Evolutionary conservation across 2,113 vertebrate species (phyloP).

Genomic region (Enhydra lutris): DNA sequence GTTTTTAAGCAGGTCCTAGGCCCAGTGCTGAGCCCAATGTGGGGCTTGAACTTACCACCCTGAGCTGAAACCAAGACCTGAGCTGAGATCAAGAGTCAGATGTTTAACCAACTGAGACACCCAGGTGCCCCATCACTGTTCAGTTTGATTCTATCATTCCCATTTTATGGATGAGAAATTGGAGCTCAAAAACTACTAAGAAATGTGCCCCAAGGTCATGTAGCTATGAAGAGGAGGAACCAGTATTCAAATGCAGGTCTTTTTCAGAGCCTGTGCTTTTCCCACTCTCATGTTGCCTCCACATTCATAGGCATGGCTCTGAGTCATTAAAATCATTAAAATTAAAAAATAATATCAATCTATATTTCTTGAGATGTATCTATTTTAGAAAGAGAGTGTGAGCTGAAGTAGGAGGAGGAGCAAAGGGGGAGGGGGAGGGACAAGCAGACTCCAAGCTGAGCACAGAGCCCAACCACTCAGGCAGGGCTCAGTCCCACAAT

Average conservation of each 20-base stretch:
- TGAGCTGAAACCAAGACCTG: background rate
- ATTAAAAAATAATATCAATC: background rate
- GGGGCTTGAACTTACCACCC: background rate
- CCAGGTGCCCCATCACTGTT: background rate
- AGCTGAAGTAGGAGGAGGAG: background rate
- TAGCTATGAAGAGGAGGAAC: background rate
- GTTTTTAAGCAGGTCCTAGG: background rate
- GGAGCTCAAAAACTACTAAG: background rate
- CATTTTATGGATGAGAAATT: slow-evolving; percentile 35
- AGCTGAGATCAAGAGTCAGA: background rate
- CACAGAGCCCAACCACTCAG: background rate
- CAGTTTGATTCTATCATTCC: background rate
- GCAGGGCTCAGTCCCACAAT: background rate
- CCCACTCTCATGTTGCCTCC: background rate
- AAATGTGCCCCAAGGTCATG: background rate
- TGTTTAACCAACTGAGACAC: background rate
- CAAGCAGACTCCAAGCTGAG: background rate
- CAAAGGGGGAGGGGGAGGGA: background rate
- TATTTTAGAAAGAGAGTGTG: background rate
- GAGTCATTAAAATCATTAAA: background rate
- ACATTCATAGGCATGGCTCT: background rate
- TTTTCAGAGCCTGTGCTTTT: slow-evolving; percentile 26
- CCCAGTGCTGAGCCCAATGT: background rate
- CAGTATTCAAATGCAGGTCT: background rate
- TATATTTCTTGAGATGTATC: background rate